These are phyloP conservation scores for Clistopyga incitator DNA, from an alignment of 2,888 invertebrate species.

Conservation along the genomic window DNA sequence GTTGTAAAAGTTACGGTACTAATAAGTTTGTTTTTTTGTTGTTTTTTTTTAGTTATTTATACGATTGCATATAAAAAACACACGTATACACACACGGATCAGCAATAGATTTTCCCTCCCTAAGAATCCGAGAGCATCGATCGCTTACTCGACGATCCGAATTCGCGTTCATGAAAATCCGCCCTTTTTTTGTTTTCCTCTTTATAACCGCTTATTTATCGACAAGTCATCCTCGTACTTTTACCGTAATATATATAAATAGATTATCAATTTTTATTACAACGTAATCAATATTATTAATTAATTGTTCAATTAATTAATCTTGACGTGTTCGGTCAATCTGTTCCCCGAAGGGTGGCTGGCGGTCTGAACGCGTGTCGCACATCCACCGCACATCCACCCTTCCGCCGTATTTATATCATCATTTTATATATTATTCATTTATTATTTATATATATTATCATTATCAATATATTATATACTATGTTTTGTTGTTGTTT, in stretches of 20 bases:
- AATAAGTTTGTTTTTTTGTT: slow-evolving; percentile 71
- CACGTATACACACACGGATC: slow-evolving; percentile 78
- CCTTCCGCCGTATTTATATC: slow-evolving; percentile 38
- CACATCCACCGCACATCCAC: slow-evolving; percentile 12
- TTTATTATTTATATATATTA: slow-evolving; percentile 64
- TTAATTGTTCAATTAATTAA: slow-evolving; percentile 68
- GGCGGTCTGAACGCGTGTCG: slow-evolving; percentile 17
- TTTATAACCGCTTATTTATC: slow-evolving; percentile 39
- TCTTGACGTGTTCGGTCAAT: slow-evolving; percentile 51
- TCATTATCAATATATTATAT: slow-evolving; percentile 77
- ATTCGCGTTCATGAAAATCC: slow-evolving; percentile 62
- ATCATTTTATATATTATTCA: slow-evolving; percentile 67
- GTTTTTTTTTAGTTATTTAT: slow-evolving; percentile 66
- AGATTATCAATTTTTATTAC: slow-evolving; percentile 77
- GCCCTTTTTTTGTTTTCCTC: slow-evolving; percentile 59
- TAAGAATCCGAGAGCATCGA: slow-evolving; percentile 56
- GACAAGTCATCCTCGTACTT: slow-evolving; percentile 54
- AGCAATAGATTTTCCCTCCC: slow-evolving; percentile 75
- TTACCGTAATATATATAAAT: slow-evolving; percentile 76
- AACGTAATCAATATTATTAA: slow-evolving; percentile 71
- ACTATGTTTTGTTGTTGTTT: slow-evolving; percentile 74
- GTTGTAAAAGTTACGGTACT: slow-evolving; percentile 71
- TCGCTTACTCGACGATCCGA: slow-evolving; percentile 52
- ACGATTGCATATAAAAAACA: slow-evolving; percentile 76
- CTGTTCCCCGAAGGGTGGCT: slow-evolving; percentile 55